phyloP scores from a whole-genome alignment of 2,888 invertebrate genomes.

The Drosophila incognita region DNA sequence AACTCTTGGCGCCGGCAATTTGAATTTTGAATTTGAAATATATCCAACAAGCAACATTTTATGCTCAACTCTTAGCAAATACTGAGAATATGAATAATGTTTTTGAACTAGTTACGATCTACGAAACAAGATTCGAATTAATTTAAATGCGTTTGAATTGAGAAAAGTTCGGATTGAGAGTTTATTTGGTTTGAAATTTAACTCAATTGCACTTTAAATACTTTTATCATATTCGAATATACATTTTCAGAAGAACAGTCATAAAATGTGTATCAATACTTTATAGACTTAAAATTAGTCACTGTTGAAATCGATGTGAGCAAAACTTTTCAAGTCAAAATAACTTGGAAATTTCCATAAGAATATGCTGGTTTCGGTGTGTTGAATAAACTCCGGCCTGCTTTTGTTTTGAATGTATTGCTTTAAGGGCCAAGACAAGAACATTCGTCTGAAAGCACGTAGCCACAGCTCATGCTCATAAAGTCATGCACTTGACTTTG shows the following conservation, averaged over 20 bases:
- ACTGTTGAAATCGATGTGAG: background rate
- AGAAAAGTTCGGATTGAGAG: background rate
- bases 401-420: conserved; percentile 18
- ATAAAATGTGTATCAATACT: background rate
- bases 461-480: conserved; percentile 6
- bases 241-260: background rate
- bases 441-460: conserved; percentile 54
- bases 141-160: background rate
- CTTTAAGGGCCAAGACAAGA: conserved; percentile 43
- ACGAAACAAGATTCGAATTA: background rate
- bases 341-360: background rate
- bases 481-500: conserved; percentile 69
- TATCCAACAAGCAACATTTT: background rate
- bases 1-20: conserved; percentile 2
- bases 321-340: background rate
- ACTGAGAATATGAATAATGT: background rate
- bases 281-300: background rate
- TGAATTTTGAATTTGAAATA: background rate
- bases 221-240: background rate
- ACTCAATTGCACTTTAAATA: background rate
- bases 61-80: too few relatives aligned
- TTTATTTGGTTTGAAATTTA: background rate
- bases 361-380: conserved; percentile 38
- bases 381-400: background rate
- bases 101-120: background rate